phyloP scores from a whole-genome alignment of 2,888 invertebrate genomes.

The Cephus sareptanus region DNA sequence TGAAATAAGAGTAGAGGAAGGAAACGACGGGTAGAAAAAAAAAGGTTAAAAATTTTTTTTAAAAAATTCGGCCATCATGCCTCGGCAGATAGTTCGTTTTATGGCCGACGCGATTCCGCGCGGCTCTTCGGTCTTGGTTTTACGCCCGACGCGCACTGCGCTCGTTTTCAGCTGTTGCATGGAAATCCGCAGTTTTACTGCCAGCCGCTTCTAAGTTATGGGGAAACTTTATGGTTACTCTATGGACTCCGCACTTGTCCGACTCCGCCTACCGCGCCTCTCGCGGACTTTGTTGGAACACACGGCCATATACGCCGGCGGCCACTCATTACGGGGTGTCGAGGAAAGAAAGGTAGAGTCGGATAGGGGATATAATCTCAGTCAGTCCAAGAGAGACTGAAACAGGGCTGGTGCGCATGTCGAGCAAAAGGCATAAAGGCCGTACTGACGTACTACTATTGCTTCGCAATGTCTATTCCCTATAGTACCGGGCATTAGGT shows the following conservation, averaged over 20 bases:
- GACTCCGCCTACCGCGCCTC: constrained; percentile 19
- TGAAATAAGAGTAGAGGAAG: constrained; percentile 9
- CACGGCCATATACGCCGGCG: background rate
- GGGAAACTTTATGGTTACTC: constrained; percentile 57
- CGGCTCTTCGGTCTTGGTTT: constrained; percentile 24
- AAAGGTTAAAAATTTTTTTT: constrained; percentile 4
- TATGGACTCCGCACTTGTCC: constrained; percentile 18
- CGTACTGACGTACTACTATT: background rate
- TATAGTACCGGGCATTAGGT: background rate
- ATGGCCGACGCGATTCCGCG: constrained; percentile 26
- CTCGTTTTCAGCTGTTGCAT: constrained; percentile 54
- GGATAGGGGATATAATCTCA: background rate
- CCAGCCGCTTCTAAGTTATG: constrained; percentile 54
- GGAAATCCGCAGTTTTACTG: constrained; percentile 54
- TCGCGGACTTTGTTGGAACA: background rate
- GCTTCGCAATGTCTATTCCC: background rate
- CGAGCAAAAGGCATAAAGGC: background rate
- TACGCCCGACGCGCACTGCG: constrained; percentile 33
- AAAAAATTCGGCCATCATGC: constrained; percentile 22
- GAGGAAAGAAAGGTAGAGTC: background rate
- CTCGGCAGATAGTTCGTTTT: constrained; percentile 39
- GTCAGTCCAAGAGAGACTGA: background rate
- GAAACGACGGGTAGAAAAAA: constrained; percentile 8
- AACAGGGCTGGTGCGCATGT: background rate
- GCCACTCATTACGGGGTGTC: background rate